Evolutionary conservation across 1,140 invertebrate genomes (phyloP), one percentile per base, ranked within the genome.

Genomic region (Rhizoglyphus robini): DNA sequence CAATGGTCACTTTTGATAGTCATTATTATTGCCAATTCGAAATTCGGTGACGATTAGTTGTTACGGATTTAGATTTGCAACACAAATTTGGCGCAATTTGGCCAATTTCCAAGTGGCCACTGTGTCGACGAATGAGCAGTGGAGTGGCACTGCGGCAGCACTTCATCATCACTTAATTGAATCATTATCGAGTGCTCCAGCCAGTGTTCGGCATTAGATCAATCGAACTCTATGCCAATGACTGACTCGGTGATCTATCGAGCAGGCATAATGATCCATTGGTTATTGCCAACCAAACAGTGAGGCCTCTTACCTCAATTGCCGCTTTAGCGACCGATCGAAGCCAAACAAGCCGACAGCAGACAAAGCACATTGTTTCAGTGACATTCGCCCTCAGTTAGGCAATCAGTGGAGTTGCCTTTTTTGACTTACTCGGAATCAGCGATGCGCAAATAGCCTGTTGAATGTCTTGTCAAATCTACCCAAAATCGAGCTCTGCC

Each of bases 241-340:
- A 46, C 41, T 46, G n/a, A n/a, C n/a, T n/a, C n/a, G n/a, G n/a
- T n/a, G n/a, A n/a, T n/a, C n/a, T n/a, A n/a, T n/a, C n/a, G n/a
- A n/a, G n/a, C n/a, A n/a, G n/a, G 51, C 23, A 54, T 54, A 54
- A 54, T 54, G 51, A 54, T 54, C 51, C 51, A 54, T 54, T 54
- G 51, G 23, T 25, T 54, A 54, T 25, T 54, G 51, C 8, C n/a
- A n/a, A n/a, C n/a, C n/a, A n/a, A n/a, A n/a, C n/a, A n/a, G n/a
- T n/a, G n/a, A n/a, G n/a, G n/a, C n/a, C n/a, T n/a, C n/a, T n/a
- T n/a, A n/a, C n/a, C n/a, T n/a, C n/a, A n/a, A n/a, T 46, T 46
- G 41, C 41, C 41, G 15, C 41, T 46, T 46, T 46, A 15, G 41
- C 15, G 15, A 46, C n/a, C n/a, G n/a, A 41, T 11, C 36, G 20